Evolutionary conservation across 1,140 invertebrate species (phyloP).

Genomic region (Epicauta chinensis): DNA sequence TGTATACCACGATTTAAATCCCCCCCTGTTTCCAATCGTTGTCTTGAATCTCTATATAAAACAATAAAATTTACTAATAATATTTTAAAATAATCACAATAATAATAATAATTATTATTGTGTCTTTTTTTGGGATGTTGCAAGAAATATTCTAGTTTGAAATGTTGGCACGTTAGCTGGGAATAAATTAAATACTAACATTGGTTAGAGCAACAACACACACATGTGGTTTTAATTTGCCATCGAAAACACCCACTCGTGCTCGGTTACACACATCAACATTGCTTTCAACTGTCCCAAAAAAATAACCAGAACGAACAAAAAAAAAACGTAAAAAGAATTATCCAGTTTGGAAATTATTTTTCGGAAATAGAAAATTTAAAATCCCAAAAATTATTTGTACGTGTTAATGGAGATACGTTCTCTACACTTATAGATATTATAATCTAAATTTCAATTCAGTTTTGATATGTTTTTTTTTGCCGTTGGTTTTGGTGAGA

Average conservation of each 20-base stretch:
- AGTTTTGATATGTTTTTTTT: too few relatives aligned
- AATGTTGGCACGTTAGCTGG: slow-evolving; percentile 35
- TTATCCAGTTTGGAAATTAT: too few relatives aligned
- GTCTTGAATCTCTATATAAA: too few relatives aligned
- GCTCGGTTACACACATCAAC: not conserved
- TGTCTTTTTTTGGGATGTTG: slow-evolving; percentile 1
- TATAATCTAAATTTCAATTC: too few relatives aligned
- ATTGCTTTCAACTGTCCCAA: too few relatives aligned
- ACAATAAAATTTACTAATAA: slow-evolving; percentile 7
- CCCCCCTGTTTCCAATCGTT: too few relatives aligned
- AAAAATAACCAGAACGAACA: slow-evolving; percentile 3
- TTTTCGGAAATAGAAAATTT: too few relatives aligned
- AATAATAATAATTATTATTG: not conserved
- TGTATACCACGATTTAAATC: not conserved
- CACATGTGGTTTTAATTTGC: slow-evolving; percentile 36
- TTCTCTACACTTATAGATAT: too few relatives aligned
- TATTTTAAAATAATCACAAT: slow-evolving; percentile 9
- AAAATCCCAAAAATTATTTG: too few relatives aligned
- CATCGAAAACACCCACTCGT: slow-evolving; percentile 26
- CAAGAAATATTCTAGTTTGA: slow-evolving; percentile 12
- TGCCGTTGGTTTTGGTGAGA: too few relatives aligned
- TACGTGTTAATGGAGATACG: too few relatives aligned
- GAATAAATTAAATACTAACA: slow-evolving; percentile 31
- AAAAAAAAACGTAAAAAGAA: slow-evolving; percentile 9
- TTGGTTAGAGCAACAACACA: slow-evolving; percentile 23